phyloP scores from a whole-genome alignment of 2,797 vertebrate species.

The Lophius americanus region DNA sequence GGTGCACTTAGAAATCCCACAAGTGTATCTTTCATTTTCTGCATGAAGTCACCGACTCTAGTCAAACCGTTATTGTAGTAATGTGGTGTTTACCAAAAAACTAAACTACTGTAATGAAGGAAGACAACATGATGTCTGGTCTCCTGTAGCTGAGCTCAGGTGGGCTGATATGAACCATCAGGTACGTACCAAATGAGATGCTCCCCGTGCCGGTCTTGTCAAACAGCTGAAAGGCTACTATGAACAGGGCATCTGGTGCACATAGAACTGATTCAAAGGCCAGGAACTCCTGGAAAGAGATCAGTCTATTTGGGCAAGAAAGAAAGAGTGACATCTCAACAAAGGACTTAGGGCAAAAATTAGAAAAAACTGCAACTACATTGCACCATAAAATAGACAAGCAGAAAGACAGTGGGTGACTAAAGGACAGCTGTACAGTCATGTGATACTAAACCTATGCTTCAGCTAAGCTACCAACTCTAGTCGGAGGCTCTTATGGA shows the following conservation, averaged over 20 bases:
- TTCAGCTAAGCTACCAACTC: background rate
- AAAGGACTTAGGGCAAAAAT: conserved; percentile 13
- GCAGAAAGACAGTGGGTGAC: background rate
- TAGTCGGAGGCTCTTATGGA: background rate
- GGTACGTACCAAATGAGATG: conserved; percentile 93
- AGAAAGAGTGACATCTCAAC: conserved; percentile 51
- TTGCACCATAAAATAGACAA: background rate
- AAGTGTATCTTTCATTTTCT: background rate
- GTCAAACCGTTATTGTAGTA: conserved; percentile 6
- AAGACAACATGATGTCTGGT: conserved; percentile 1
- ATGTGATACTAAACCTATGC: background rate
- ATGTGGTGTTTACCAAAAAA: background rate
- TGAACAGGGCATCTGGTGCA: conserved; percentile 94
- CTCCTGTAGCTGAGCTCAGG: background rate
- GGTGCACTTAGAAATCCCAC: too few species aligned
- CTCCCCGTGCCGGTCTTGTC: conserved; percentile 93
- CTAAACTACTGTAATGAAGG: background rate
- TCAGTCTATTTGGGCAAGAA: conserved; percentile 86
- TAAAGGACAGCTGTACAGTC: background rate
- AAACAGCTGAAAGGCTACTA: conserved; percentile 97
- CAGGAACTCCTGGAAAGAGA: conserved; percentile 97
- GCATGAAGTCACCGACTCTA: conserved; percentile 10
- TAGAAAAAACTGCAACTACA: background rate
- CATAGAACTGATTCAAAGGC: conserved; percentile 96
- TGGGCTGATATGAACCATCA: conserved; percentile 8